phyloP scores from a whole-genome alignment of 2,888 invertebrate genomes.

The Oligia strigilis region DNA sequence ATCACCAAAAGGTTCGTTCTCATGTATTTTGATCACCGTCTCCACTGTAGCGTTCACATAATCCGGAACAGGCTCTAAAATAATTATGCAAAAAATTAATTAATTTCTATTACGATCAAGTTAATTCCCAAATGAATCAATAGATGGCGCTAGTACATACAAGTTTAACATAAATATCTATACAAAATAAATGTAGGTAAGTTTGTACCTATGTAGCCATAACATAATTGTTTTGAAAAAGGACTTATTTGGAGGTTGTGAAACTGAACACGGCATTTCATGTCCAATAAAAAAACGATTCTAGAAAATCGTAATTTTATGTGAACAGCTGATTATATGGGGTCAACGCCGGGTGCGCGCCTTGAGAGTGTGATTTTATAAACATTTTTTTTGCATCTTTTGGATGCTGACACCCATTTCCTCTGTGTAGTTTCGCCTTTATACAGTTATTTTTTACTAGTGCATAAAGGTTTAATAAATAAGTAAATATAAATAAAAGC shows the following conservation, averaged over 20 bases:
- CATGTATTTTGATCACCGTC: slow-evolving; percentile 97
- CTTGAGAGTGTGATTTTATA: not conserved
- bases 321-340: not conserved
- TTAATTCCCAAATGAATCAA: not conserved
- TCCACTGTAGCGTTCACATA: slow-evolving; percentile 97
- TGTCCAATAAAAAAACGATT: not conserved
- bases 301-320: not conserved
- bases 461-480: not conserved
- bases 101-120: not conserved
- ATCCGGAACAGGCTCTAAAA: slow-evolving; percentile 95
- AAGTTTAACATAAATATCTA: not conserved
- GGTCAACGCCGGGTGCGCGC: not conserved
- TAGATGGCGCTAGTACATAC: not conserved
- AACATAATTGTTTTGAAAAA: not conserved
- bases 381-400: not conserved
- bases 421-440: too few species aligned
- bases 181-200: not conserved
- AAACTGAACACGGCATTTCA: not conserved
- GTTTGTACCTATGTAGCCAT: not conserved
- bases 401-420: not conserved
- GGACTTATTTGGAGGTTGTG: not conserved
- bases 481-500: not conserved
- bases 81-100: not conserved
- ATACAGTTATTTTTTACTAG: not conserved
- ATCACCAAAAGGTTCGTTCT: slow-evolving; percentile 95